Base-by-base conservation (phyloP, 2,797 vertebrate species). In the Halcyon smyrnensis region DNA sequence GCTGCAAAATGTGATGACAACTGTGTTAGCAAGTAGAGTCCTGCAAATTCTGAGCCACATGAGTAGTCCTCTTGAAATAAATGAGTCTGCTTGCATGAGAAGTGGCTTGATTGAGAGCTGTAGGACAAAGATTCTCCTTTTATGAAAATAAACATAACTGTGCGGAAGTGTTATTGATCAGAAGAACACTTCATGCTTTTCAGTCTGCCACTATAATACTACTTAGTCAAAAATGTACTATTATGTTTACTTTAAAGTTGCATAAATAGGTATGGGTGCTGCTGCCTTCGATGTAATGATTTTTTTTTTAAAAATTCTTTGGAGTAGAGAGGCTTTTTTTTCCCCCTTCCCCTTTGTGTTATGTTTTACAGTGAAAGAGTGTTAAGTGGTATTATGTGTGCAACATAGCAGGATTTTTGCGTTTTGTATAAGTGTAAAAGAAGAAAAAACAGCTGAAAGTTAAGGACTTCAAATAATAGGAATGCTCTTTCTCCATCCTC, bases 341-440 rank as follows among this genome's bases (percentile, higher is more conserved):
- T 10, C n/a, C 10, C 37, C 37, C 37, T 57, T 57, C 20, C n/a
- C 51, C 11, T 82, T 69, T 59, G 15, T 32, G 59, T 54, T 0
- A 21, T 15, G 8, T 73, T 83, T 91, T 77, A 39, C 1, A 16
- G 9, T 46, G 54, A 43, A 73, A 27, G 15, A 53, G 12, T 7
- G 11, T 60, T 70, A 45, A 50, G 28, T 0, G 0, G 0, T 64
- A 39, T 28, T 56, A 6, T 75, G 3, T 37, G 6, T 23, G 8
- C 71, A 41, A 53, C 34, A 24, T 13, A 43, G 27, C 1, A 57
- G 28, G 41, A 80, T 67, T 92, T 69, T 50, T 30, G 19, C 16
- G 34, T 70, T 80, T 88, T 9, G 3, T 70, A 0, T 45, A 32
- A 32, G 30, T 43, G 34, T 63, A 54, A 36, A 92, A 57, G 30